phyloP scores from a whole-genome alignment of 2,888 invertebrate genomes.

The Philereme transversata region DNA sequence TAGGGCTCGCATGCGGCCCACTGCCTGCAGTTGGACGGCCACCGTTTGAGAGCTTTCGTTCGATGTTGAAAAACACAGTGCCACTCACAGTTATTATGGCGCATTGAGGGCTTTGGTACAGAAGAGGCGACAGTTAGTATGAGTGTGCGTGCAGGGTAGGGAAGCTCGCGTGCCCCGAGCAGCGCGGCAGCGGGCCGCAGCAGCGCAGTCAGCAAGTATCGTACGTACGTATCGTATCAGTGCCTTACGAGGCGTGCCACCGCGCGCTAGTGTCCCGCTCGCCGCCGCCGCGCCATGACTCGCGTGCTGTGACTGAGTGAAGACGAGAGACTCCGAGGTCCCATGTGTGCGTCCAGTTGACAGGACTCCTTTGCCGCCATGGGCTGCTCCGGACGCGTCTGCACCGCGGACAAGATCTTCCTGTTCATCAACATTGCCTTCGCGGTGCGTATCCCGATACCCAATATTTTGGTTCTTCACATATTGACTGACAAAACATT shows the following conservation, averaged over 20 bases:
- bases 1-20: no score
- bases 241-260: conserved; percentile 65
- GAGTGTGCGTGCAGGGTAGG: no score
- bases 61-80: no score
- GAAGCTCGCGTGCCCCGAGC: no score
- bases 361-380: conserved; percentile 40
- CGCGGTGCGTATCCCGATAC: conserved; percentile 60
- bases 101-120: no score
- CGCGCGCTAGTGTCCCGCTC: conserved; percentile 1
- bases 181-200: no score
- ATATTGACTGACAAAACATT: not conserved
- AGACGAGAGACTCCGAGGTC: not conserved
- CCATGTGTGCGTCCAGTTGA: conserved; percentile 13
- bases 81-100: no score
- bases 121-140: no score
- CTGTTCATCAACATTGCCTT: conserved; percentile 79
- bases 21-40: no score
- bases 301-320: conserved; percentile 9
- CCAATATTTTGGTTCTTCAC: conserved; percentile 1
- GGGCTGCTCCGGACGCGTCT: conserved; percentile 66
- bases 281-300: conserved; percentile 14
- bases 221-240: conserved; percentile 43
- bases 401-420: conserved; percentile 73
- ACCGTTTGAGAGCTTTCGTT: no score
- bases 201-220: no score